Conservation (phyloP, 2,797 vertebrate genomes). For the Paguma larvata region DNA sequence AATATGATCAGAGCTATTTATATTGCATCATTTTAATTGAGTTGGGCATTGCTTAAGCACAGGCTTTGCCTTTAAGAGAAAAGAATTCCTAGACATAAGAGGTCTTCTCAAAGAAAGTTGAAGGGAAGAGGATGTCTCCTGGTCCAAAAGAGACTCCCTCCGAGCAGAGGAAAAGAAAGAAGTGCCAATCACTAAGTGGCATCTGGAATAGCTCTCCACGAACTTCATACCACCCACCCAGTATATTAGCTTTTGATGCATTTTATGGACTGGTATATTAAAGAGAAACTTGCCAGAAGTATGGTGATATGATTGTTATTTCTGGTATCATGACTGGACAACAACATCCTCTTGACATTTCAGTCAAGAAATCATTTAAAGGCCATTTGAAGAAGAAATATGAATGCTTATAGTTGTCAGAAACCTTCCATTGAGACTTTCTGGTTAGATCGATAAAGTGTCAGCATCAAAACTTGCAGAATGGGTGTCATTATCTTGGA, state of each 20-base stretch:
- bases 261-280: constrained; percentile 3
- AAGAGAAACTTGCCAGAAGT: constrained; percentile 33
- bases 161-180: background rate
- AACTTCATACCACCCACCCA: background rate
- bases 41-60: background rate
- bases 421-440: constrained; percentile 60
- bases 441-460: constrained; percentile 59
- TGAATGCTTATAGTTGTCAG: background rate
- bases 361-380: constrained; percentile 48
- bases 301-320: background rate
- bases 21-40: background rate
- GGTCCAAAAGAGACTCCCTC: background rate
- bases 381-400: constrained; percentile 56
- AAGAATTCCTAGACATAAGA: background rate
- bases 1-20: background rate
- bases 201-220: background rate
- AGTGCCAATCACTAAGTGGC: background rate
- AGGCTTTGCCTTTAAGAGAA: background rate
- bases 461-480: constrained; percentile 56
- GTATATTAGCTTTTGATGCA: background rate
- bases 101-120: background rate
- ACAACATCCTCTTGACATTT: constrained; percentile 43
- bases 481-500: constrained; percentile 1
- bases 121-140: background rate
- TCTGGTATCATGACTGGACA: background rate